These are phyloP conservation scores for Drosophila maculinotata DNA, from an alignment of 2,888 invertebrate species.

Conservation along the genomic window DNA sequence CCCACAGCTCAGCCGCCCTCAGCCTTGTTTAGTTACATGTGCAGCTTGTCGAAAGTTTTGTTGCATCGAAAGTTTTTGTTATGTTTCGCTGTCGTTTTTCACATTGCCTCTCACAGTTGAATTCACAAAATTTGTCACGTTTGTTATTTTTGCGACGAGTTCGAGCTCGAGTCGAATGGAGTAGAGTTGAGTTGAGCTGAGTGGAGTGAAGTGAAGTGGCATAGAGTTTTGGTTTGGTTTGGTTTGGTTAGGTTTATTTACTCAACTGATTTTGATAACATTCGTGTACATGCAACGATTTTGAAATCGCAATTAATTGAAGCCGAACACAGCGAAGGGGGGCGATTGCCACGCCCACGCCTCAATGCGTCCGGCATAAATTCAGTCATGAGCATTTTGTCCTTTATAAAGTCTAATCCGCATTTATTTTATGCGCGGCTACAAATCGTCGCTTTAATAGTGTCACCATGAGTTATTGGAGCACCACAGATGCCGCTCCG, in stretches of 20 bases:
- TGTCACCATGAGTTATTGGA: conserved; percentile 85
- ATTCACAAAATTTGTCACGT: conserved; percentile 84
- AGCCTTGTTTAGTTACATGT: conserved; percentile 6
- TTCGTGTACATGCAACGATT: conserved; percentile 82
- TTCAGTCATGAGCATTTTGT: conserved; percentile 84
- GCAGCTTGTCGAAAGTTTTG: conserved; percentile 68
- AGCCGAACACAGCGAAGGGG: conserved; percentile 1
- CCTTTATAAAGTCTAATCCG: conserved; percentile 85
- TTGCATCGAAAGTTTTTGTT: conserved; percentile 79
- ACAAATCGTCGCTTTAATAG: conserved; percentile 85
- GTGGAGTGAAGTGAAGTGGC: conserved; percentile 33
- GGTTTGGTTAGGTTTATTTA: conserved; percentile 78
- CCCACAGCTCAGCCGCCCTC: conserved; percentile 22
- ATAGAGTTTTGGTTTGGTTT: conserved; percentile 14
- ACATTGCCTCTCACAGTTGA: conserved; percentile 68
- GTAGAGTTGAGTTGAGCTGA: conserved; percentile 26
- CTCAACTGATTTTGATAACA: conserved; percentile 84
- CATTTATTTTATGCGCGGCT: conserved; percentile 85
- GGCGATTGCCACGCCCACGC: conserved; percentile 46
- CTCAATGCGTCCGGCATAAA: conserved; percentile 72
- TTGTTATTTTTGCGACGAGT: conserved; percentile 75
- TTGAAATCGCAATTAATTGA: conserved; percentile 72
- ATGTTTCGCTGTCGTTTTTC: conserved; percentile 58
- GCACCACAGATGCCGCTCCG: conserved; percentile 43
- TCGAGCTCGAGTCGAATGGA: conserved; percentile 33